phyloP scores from a whole-genome alignment of 2,113 vertebrate genomes.

The Crotalus helleri region DNA sequence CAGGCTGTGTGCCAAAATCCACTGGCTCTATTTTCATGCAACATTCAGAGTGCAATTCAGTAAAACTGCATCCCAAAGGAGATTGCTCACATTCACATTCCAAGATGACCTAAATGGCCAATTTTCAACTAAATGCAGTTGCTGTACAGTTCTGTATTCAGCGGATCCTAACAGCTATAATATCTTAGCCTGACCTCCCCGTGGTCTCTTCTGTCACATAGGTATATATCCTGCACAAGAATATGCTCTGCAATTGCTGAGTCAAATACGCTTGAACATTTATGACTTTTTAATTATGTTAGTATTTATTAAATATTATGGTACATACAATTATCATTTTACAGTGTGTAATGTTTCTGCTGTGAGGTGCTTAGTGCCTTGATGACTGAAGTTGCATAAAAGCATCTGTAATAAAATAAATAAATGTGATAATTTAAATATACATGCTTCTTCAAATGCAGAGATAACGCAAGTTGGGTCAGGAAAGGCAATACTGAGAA shows the following conservation, averaged over 20 bases:
- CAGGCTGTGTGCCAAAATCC: not conserved
- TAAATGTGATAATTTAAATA: not conserved
- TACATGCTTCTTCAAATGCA: not conserved
- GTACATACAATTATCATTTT: not conserved
- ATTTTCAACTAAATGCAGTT: not conserved
- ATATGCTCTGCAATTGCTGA: not conserved
- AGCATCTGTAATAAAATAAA: not conserved
- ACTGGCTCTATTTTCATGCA: conserved; percentile 17
- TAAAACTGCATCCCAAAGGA: conserved; percentile 3
- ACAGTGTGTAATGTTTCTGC: not conserved
- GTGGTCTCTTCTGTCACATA: not conserved
- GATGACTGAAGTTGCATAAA: not conserved
- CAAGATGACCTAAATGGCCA: not conserved
- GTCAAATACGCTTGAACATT: not conserved
- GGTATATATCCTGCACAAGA: not conserved
- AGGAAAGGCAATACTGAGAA: not conserved
- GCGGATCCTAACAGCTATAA: not conserved
- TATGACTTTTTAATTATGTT: not conserved
- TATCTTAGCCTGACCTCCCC: not conserved
- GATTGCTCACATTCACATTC: not conserved
- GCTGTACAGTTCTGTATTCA: not conserved
- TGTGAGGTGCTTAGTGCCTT: not conserved
- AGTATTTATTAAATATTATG: not conserved
- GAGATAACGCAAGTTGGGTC: not conserved
- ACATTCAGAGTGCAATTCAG: conserved; percentile 9